Base-by-base conservation (phyloP, 37 sponge, comb jelly and placozoan genomes). In the Aphrocallistes beatrix region DNA sequence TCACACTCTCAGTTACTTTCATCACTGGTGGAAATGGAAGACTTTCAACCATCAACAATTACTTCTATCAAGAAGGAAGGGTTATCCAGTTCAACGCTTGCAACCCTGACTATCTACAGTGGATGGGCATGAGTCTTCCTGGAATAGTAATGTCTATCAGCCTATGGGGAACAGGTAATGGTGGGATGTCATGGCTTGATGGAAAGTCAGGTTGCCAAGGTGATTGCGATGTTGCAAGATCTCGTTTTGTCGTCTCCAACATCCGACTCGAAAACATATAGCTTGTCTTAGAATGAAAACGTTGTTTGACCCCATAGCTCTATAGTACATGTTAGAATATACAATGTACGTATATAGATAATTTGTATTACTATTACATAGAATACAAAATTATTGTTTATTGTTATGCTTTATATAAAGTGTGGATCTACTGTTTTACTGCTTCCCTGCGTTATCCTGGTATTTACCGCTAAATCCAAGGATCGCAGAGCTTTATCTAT, bases 71-170 rank as follows among this genome's bases (percentile, higher is more conserved):
- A 81, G 86, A 50, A 1, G 86, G 82, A 34, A 47, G 38, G 38
- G n/a, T 28, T 9, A 81, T 86, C 1, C 45, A 69, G 28, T 86
- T 86, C 36, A 39, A 86, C 25, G 23, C 86, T 23, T 86, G 86
- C 81, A 38, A 86, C 37, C 39, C 86, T 0, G 34, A 81, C 82
- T 86, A 86, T 37, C 86, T 86, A n/a, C 81, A 85, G 85, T 85
- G 85, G 85, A 85, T 85, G 85, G 85, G 85, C 19, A 38, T 38
- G 39, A 86, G 86, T 81, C 86, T 86, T 38, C 86, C 86, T 39
- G 86, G 86, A 8, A 86, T 86, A 8, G 86, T 86, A 39, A 81
- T 86, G 86, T 69, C 86, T 8, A 86, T 86, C 81, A 86, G 86
- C 36, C 86, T 86, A 36, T 86, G 86, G 86, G 86, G 86, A n/a